phyloP scores from a whole-genome alignment of 1,140 invertebrate species.

The Nomia melanderi region DNA sequence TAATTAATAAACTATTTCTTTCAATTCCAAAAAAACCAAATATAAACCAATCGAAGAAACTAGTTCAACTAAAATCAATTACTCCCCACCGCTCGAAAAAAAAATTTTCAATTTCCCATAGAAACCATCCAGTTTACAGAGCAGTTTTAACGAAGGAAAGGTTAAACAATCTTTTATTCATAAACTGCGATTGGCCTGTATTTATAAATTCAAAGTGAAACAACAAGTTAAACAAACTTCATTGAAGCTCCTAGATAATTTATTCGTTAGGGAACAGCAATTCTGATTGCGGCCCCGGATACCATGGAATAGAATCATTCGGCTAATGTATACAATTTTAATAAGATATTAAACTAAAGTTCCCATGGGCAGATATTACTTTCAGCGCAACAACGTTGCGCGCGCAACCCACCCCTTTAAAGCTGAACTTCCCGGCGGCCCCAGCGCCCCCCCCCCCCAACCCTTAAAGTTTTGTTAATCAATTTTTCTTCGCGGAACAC shows the following conservation, averaged over 20 bases:
- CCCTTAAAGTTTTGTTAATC: background rate
- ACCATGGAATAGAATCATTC: background rate
- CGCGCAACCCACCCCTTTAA: background rate
- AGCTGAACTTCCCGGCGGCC: too few relatives aligned
- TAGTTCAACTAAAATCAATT: too few relatives aligned
- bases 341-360: background rate
- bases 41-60: too few relatives aligned
- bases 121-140: too few relatives aligned
- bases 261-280: background rate
- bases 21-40: too few relatives aligned
- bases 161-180: background rate
- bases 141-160: background rate
- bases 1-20: too few relatives aligned
- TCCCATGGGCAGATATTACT: background rate
- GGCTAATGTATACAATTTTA: background rate
- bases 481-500: conserved; percentile 15
- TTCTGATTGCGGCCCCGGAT: background rate
- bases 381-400: background rate
- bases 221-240: background rate
- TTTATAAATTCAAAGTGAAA: background rate
- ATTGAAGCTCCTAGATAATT: background rate
- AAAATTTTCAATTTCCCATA: too few relatives aligned
- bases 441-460: too few relatives aligned
- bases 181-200: background rate
- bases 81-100: too few relatives aligned